These are phyloP conservation scores for Liopterus haemorrhoidalis DNA, from an alignment of 2,888 invertebrate species.

Conservation along the genomic window DNA sequence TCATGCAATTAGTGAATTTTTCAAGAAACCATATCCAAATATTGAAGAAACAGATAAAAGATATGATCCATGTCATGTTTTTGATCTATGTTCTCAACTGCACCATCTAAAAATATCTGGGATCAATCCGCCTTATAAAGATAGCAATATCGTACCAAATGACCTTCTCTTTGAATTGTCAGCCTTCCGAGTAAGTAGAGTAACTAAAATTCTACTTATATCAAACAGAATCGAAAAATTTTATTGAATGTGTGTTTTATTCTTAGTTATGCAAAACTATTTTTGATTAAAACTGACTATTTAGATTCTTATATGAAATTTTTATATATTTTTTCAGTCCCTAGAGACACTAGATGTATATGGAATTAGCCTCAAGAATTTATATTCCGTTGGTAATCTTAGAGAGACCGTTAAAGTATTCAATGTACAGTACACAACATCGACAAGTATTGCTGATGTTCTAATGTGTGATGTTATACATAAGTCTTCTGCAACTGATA, in stretches of 20 bases:
- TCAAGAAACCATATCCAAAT: constrained; percentile 79
- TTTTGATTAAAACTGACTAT: constrained; percentile 1
- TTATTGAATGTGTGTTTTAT: constrained; percentile 1
- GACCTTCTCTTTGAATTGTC: constrained; percentile 73
- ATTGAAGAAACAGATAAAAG: constrained; percentile 70
- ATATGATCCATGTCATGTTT: constrained; percentile 83
- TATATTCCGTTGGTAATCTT: constrained; percentile 53
- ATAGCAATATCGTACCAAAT: constrained; percentile 80
- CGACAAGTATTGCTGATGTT: constrained; percentile 68
- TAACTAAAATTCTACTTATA: constrained; percentile 2
- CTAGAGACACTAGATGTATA: constrained; percentile 65
- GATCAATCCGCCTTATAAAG: constrained; percentile 60
- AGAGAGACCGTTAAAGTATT: constrained; percentile 61
- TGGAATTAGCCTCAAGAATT: constrained; percentile 62
- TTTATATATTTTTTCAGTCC: constrained; percentile 39
- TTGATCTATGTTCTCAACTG: constrained; percentile 81
- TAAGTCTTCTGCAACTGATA: constrained; percentile 48
- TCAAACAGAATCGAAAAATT: constrained; percentile 12
- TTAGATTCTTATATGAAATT: neutral
- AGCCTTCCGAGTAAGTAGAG: constrained; percentile 61
- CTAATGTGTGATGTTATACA: constrained; percentile 81
- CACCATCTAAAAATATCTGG: constrained; percentile 63
- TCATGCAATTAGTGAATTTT: constrained; percentile 81
- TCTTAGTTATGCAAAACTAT: neutral
- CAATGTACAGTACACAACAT: constrained; percentile 60